These are phyloP conservation scores for Myotis davidii DNA, from an alignment of 2,113 vertebrate genomes.

Conservation along the genomic window DNA sequence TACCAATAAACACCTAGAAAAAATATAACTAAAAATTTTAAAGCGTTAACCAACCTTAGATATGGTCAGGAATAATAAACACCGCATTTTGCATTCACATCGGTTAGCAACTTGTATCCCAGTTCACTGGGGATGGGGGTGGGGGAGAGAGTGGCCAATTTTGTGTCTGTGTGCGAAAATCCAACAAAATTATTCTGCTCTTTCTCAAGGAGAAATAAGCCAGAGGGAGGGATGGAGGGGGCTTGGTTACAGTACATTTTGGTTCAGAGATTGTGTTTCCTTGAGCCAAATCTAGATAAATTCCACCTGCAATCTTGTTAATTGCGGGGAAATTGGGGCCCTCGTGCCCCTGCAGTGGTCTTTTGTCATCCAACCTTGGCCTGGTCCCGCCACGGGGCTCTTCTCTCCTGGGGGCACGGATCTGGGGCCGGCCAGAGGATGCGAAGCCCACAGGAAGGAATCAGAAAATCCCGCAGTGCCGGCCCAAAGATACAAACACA, in stretches of 20 bases:
- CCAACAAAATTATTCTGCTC: not conserved
- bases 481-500: not conserved
- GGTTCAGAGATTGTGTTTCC: slow-evolving; percentile 38
- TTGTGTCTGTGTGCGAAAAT: not conserved
- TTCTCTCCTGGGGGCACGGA: not conserved
- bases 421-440: not conserved
- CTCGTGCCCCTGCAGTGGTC: not conserved
- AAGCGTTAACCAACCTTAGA: slow-evolving; percentile 70
- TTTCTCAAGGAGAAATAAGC: slow-evolving; percentile 19
- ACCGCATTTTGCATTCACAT: slow-evolving; percentile 21
- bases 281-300: slow-evolving; percentile 35
- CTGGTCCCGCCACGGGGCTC: not conserved
- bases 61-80: slow-evolving; percentile 41
- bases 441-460: not conserved
- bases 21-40: slow-evolving; percentile 70
- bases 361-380: not conserved
- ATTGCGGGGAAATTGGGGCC: slow-evolving; percentile 37
- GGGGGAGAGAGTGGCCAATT: no score
- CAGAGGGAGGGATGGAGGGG: not conserved
- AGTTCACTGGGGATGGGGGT: not conserved
- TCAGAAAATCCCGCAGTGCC: not conserved
- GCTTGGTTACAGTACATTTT: not conserved
- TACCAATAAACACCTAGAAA: slow-evolving; percentile 68
- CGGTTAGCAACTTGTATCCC: not conserved
- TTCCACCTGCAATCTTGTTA: slow-evolving; percentile 33